Evolutionary conservation across 2,113 vertebrate genomes (phyloP).

Genomic region (Dicentrarchus labrax): DNA sequence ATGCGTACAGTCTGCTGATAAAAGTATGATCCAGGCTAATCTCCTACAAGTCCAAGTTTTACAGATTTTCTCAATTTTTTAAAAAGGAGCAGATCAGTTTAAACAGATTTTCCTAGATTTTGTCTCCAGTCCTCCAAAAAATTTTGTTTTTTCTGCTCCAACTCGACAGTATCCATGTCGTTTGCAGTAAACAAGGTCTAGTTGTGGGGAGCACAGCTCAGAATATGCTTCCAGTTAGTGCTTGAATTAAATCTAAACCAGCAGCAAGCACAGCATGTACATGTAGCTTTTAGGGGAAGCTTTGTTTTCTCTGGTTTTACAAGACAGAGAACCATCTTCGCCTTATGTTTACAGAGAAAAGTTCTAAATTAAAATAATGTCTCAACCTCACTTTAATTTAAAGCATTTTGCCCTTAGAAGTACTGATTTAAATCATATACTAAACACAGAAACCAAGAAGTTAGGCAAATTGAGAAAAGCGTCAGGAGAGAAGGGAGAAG

Average conservation of each 20-base stretch:
- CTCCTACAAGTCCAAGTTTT: slow-evolving; percentile 1
- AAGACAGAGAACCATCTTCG: slow-evolving; percentile 4
- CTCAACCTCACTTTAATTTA: neutral
- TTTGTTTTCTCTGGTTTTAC: slow-evolving; percentile 36
- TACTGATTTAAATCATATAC: no score
- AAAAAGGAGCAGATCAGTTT: slow-evolving; percentile 3
- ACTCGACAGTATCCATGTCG: slow-evolving; percentile 27
- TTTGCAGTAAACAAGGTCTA: slow-evolving; percentile 38
- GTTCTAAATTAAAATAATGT: neutral
- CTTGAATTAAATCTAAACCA: slow-evolving; percentile 45
- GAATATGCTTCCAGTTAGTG: slow-evolving; percentile 31
- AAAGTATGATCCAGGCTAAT: slow-evolving; percentile 14
- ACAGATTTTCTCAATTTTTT: neutral
- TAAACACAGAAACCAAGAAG: no score
- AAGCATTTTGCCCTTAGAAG: neutral
- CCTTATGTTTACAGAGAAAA: neutral
- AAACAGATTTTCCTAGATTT: slow-evolving; percentile 37
- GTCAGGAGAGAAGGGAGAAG: no score
- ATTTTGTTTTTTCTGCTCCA: slow-evolving; percentile 27
- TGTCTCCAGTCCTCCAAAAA: slow-evolving; percentile 27
- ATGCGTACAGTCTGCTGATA: slow-evolving; percentile 18
- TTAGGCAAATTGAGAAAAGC: no score
- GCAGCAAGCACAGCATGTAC: slow-evolving; percentile 46
- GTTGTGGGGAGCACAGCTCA: slow-evolving; percentile 19
- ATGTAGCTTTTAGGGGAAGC: slow-evolving; percentile 51